Conservation (phyloP, 1,140 invertebrate species). For the Dolichoris vasculosae region DNA sequence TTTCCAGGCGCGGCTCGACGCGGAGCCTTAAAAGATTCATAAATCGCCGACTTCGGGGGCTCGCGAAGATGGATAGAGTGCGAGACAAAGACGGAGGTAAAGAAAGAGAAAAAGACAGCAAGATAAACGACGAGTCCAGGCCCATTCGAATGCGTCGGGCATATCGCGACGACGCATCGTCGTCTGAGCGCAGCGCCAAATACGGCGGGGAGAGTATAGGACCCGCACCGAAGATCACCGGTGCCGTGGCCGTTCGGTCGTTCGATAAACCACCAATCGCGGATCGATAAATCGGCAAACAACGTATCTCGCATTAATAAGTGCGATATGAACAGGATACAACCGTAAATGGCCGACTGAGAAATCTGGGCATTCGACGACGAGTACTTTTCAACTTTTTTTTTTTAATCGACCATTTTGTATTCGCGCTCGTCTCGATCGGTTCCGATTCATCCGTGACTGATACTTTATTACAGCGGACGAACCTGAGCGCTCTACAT, state of each 20-base stretch:
- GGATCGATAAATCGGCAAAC: constrained; percentile 16
- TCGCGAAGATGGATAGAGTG: background rate
- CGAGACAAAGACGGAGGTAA: background rate
- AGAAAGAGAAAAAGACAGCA: background rate
- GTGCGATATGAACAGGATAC: constrained; percentile 39
- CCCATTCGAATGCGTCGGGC: constrained; percentile 48
- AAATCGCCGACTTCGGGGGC: constrained; percentile 16
- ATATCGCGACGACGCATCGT: constrained; percentile 28
- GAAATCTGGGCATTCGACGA: constrained; percentile 1
- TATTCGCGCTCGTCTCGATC: background rate
- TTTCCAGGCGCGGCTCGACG: background rate
- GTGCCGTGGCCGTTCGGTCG: background rate
- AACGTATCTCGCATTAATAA: constrained; percentile 40
- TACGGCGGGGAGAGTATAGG: constrained; percentile 21
- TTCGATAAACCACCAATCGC: constrained; percentile 11
- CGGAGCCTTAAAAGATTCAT: constrained; percentile 33
- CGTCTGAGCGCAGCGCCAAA: constrained; percentile 36
- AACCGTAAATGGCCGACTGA: constrained; percentile 26
- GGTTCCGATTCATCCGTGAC: too few species aligned
- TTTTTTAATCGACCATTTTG: background rate
- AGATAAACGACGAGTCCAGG: background rate
- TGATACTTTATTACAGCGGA: too few species aligned
- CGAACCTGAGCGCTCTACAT: too few species aligned
- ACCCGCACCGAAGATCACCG: constrained; percentile 6
- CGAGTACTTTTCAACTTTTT: background rate